phyloP scores from a whole-genome alignment of 37 sponge, comb jelly and placozoan genomes.

The Ianthella basta region DNA sequence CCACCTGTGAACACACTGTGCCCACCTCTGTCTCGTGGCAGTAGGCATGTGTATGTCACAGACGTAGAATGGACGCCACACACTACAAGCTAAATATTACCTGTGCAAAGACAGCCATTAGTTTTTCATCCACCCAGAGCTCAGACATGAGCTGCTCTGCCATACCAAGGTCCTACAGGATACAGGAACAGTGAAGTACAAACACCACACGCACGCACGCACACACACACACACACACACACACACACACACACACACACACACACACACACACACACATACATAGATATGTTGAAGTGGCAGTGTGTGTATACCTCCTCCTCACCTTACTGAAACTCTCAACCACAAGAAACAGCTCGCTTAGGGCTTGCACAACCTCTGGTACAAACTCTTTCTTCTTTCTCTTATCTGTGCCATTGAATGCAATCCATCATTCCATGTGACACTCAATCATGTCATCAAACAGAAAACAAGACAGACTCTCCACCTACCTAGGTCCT shows the following conservation, averaged over 20 bases:
- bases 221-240: constrained; percentile 11
- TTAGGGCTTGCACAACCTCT: constrained; percentile 62
- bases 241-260: constrained; percentile 34
- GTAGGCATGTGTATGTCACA: too few relatives aligned
- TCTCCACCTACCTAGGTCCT: constrained; percentile 56
- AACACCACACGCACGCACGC: constrained; percentile 2
- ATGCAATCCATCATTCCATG: neutral
- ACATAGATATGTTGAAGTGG: neutral
- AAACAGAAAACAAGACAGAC: neutral
- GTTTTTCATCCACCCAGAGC: constrained; percentile 14
- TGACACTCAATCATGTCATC: neutral
- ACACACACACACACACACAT: constrained; percentile 25
- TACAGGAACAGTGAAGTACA: neutral
- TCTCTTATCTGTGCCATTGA: constrained; percentile 22
- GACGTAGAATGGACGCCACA: too few relatives aligned
- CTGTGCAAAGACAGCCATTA: constrained; percentile 3
- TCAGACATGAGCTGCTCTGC: neutral
- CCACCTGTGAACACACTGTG: too few relatives aligned
- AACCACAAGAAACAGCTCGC: constrained; percentile 78
- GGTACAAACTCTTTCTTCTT: constrained; percentile 55
- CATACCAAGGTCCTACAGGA: constrained; percentile 10
- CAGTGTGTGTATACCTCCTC: too few relatives aligned
- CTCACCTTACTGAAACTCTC: constrained; percentile 74
- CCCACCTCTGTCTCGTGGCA: too few relatives aligned
- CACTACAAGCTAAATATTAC: too few relatives aligned